phyloP scores from a whole-genome alignment of 2,113 vertebrate species.

The Chamaea fasciata region DNA sequence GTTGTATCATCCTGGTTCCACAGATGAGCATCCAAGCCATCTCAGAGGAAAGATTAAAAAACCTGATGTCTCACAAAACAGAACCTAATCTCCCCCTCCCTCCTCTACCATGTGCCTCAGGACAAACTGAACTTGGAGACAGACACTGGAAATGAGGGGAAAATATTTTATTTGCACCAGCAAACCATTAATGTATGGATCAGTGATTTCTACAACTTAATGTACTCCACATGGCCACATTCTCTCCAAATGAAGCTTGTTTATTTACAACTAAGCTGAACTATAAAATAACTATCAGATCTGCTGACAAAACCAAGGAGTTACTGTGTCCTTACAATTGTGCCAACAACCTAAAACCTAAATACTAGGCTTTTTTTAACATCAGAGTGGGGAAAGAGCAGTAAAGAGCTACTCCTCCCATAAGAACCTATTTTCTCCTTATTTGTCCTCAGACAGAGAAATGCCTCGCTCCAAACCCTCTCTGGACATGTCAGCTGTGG shows the following conservation, averaged over 20 bases:
- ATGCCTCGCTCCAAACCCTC: neutral
- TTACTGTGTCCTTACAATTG: neutral
- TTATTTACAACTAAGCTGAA: neutral
- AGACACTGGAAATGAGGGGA: neutral
- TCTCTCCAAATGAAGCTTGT: neutral
- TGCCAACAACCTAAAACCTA: neutral
- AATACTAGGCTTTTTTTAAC: neutral
- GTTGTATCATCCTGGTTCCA: neutral
- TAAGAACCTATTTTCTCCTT: neutral
- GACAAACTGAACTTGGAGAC: neutral
- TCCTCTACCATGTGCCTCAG: neutral
- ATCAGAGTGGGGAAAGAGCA: neutral
- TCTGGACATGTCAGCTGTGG: neutral
- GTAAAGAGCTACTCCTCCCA: neutral
- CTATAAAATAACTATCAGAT: neutral
- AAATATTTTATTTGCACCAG: neutral
- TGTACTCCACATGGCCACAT: neutral
- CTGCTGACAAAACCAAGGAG: neutral
- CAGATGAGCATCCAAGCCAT: fast-evolving
- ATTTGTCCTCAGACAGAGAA: neutral
- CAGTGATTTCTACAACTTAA: neutral
- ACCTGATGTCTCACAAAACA: neutral
- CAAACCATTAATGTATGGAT: neutral
- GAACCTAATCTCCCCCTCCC: neutral
- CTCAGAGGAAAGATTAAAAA: neutral